phyloP scores from a whole-genome alignment of 2,797 vertebrate genomes.

The Gymnothorax reevesii region DNA sequence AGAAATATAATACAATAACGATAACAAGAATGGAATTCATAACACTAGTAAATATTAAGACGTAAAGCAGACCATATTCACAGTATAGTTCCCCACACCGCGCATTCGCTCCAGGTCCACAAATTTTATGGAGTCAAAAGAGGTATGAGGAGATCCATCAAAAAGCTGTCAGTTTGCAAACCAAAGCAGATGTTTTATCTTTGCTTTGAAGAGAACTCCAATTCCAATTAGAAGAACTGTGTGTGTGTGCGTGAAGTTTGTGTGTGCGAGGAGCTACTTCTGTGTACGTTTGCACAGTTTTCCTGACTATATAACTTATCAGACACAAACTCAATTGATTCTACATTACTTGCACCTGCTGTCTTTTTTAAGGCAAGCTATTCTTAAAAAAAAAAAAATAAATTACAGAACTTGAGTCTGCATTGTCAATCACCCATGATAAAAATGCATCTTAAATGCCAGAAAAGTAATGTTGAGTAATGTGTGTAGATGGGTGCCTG shows the following conservation, averaged over 20 bases:
- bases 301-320: too few species aligned
- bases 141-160: not conserved
- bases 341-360: too few species aligned
- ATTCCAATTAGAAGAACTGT: not conserved
- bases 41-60: constrained; percentile 24
- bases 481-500: not conserved
- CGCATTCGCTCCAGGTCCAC: not conserved
- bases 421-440: too few species aligned
- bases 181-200: not conserved
- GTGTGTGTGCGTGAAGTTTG: not conserved
- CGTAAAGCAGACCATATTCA: constrained; percentile 12
- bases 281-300: too few species aligned
- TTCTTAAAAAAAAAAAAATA: too few species aligned
- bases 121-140: not conserved
- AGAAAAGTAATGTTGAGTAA: not conserved
- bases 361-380: too few species aligned
- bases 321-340: too few species aligned
- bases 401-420: too few species aligned
- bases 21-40: constrained; percentile 13
- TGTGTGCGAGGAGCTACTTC: not conserved
- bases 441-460: too few species aligned
- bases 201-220: not conserved
- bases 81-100: not conserved
- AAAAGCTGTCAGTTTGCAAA: not conserved
- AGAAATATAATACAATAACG: constrained; percentile 21